These are phyloP conservation scores for Panurus biarmicus DNA, from an alignment of 2,113 vertebrate genomes.

Conservation along the genomic window DNA sequence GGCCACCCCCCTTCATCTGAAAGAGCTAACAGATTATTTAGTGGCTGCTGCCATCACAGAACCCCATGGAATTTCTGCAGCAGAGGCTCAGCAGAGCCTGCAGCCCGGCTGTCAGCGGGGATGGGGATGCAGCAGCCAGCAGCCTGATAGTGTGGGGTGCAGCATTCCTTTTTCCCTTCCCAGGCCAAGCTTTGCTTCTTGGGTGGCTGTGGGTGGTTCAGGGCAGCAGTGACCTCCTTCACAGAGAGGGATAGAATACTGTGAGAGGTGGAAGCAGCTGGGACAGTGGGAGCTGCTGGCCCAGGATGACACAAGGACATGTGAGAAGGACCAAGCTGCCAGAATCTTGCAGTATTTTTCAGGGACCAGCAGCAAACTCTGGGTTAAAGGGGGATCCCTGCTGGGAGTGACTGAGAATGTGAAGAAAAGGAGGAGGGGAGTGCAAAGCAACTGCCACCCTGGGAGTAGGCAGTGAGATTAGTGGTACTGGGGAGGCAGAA, in stretches of 20 bases:
- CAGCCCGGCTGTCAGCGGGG: accelerated
- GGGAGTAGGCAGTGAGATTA: background rate
- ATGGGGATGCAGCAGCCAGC: background rate
- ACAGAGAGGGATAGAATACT: accelerated
- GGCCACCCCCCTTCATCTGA: background rate
- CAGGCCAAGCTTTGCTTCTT: background rate
- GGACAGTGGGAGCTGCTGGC: background rate
- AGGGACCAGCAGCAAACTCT: background rate
- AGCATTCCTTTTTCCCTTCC: background rate
- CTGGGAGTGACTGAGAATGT: background rate
- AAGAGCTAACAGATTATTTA: background rate
- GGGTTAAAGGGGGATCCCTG: background rate
- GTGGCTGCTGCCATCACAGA: background rate
- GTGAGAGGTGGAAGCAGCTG: background rate
- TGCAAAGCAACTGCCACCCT: background rate
- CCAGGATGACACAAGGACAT: accelerated
- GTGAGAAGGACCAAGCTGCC: background rate
- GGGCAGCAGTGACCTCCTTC: background rate
- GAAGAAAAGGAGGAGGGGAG: background rate
- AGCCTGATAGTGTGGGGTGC: accelerated
- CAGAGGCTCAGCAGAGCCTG: background rate
- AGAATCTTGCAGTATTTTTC: background rate
- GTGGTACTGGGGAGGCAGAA: background rate
- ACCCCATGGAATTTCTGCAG: background rate
- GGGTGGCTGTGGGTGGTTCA: background rate